A percentile compares a stretch with the other conserved stretches of the same genome.
These are phyloP conservation scores for Leptodactylus fuscus DNA, from an alignment of 2,113 vertebrate species.

Conservation along the genomic window DNA sequence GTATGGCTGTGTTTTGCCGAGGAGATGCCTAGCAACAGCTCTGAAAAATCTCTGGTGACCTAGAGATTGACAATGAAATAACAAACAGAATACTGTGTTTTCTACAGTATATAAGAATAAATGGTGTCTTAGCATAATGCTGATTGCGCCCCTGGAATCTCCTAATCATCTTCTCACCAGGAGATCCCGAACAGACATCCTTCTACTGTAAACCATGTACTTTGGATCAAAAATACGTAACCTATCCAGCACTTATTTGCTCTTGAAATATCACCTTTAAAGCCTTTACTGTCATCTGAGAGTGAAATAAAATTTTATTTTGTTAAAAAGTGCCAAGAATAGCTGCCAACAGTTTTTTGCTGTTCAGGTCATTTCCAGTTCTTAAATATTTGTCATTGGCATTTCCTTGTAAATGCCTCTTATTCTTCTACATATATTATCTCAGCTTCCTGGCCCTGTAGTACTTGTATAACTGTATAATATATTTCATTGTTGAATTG, in stretches of 20 bases:
- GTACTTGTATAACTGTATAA: background rate
- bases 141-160: conserved; percentile 36
- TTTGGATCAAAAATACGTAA: conserved; percentile 17
- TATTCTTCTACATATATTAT: background rate
- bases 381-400: conserved; percentile 19
- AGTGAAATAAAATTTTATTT: conserved; percentile 25
- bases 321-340: conserved; percentile 11
- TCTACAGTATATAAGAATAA: background rate
- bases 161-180: conserved; percentile 50
- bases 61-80: background rate
- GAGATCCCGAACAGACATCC: conserved; percentile 30
- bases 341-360: conserved; percentile 8
- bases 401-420: background rate
- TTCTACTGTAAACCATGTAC: background rate
- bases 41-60: background rate
- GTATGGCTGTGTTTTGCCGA: too few species aligned
- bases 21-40: too few species aligned
- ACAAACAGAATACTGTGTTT: background rate
- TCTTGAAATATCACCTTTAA: conserved; percentile 6
- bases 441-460: background rate
- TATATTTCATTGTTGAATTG: background rate
- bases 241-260: conserved; percentile 7
- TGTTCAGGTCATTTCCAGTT: background rate
- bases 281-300: background rate
- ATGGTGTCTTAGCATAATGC: conserved; percentile 1